These are phyloP conservation scores for Sipha flava DNA, from an alignment of 1,140 invertebrate genomes.

Conservation along the genomic window DNA sequence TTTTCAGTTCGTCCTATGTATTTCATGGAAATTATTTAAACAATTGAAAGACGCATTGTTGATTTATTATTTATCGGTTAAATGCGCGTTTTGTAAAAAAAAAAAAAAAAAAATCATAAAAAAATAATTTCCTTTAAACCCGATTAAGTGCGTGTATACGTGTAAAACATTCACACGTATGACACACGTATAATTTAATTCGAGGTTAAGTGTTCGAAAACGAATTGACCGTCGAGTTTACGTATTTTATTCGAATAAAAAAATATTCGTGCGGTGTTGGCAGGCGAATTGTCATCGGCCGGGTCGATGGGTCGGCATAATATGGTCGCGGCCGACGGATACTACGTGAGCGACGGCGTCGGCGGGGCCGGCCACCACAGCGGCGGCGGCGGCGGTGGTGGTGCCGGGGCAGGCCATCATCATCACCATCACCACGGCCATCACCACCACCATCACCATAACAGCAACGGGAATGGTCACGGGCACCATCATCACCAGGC, in stretches of 20 bases:
- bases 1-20: too few relatives aligned
- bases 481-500: not conserved
- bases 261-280: not conserved
- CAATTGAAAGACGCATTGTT: too few relatives aligned
- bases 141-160: too few relatives aligned
- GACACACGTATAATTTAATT: too few relatives aligned
- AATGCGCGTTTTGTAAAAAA: too few relatives aligned
- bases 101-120: too few relatives aligned
- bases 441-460: slow-evolving; percentile 31
- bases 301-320: not conserved
- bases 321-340: not conserved
- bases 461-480: not conserved
- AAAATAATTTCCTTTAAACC: too few relatives aligned
- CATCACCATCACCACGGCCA: not conserved
- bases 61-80: too few relatives aligned
- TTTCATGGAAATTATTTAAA: too few relatives aligned
- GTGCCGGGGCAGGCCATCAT: not conserved
- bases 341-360: not conserved
- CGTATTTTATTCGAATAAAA: not conserved
- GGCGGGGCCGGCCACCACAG: not conserved
- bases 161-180: too few relatives aligned
- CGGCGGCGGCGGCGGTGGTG: not conserved
- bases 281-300: slow-evolving; percentile 23
- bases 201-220: too few relatives aligned
- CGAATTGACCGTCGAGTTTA: too few relatives aligned